Evolutionary conservation across 1,140 invertebrate genomes (phyloP).

Genomic region (Brachionus rotundiformis): DNA sequence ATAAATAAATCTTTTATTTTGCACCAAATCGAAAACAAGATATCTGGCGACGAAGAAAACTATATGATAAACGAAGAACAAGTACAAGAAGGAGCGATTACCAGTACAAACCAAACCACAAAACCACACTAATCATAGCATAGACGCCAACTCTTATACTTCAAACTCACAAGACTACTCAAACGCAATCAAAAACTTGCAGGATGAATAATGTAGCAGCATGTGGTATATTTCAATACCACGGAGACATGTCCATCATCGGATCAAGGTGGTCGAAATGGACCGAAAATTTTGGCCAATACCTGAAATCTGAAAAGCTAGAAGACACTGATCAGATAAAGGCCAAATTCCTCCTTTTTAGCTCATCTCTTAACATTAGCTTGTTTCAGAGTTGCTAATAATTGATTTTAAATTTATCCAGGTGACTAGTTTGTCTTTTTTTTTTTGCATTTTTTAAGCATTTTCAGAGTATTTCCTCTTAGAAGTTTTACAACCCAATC

Average conservation of each 20-base stretch:
- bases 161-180: background rate
- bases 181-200: background rate
- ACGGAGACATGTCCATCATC: background rate
- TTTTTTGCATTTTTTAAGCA: no score
- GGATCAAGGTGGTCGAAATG: background rate
- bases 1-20: background rate
- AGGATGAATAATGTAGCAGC: background rate
- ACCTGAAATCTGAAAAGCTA: background rate
- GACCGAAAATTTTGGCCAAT: background rate
- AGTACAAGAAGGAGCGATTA: background rate
- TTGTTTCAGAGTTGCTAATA: no score
- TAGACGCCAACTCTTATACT: background rate
- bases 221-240: background rate
- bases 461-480: no score
- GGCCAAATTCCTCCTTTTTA: background rate
- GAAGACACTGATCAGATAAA: background rate
- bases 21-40: background rate
- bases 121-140: background rate
- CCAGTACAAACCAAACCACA: slow-evolving; percentile 2
- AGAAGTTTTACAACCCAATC: no score
- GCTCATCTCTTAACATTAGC: no score
- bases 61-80: background rate
- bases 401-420: no score
- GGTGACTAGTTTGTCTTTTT: no score
- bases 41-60: background rate